Percentiles rank a stretch among this genome's conserved stretches.
phyloP scores from a whole-genome alignment of 2,797 vertebrate genomes.

The Oceanodroma leucorhoa region DNA sequence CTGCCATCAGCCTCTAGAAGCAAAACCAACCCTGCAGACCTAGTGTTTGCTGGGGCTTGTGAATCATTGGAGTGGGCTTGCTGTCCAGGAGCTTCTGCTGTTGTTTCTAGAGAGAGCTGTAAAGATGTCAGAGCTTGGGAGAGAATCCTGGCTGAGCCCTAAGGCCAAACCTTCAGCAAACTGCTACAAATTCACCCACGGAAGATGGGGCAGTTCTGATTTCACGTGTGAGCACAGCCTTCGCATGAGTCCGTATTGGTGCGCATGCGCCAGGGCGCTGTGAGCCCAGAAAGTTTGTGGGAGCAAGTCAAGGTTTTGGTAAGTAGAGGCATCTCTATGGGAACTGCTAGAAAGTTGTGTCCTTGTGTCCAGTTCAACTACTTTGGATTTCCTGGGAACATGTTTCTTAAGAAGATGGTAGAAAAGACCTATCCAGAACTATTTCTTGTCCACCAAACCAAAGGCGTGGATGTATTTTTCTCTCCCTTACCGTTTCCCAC shows the following conservation, averaged over 20 bases:
- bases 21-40: not conserved
- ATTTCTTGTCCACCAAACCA: not conserved
- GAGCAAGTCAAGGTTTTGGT: not conserved
- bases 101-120: not conserved
- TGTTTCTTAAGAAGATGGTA: not conserved
- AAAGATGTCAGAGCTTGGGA: not conserved
- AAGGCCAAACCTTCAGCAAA: not conserved
- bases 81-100: not conserved
- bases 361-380: not conserved
- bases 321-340: not conserved
- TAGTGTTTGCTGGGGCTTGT: not conserved
- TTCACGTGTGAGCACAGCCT: not conserved
- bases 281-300: not conserved
- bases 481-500: not conserved
- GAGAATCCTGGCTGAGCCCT: not conserved
- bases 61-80: not conserved
- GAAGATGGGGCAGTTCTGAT: not conserved
- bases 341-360: not conserved
- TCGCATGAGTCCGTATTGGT: accelerated
- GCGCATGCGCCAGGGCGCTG: accelerated
- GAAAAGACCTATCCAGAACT: not conserved
- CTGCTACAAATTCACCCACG: not conserved
- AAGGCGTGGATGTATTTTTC: not conserved
- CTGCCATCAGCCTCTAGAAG: not conserved
- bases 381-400: not conserved